Percentiles rank a stretch among this genome's conserved stretches.
These are phyloP conservation scores for Labeo catla DNA, from an alignment of 2,113 vertebrate species.

Conservation along the genomic window DNA sequence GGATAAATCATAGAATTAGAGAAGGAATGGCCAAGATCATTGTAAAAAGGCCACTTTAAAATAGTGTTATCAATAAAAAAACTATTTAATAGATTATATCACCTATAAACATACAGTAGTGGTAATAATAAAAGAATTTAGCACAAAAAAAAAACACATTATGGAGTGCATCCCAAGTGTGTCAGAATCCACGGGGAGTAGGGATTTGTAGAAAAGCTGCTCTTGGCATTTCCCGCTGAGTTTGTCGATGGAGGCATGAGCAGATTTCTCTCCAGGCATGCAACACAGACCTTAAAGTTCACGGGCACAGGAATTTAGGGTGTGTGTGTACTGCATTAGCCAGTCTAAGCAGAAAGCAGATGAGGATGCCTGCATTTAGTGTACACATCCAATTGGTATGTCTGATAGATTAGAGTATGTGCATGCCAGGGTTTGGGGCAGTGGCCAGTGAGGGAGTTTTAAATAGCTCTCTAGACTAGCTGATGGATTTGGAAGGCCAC, in stretches of 20 bases:
- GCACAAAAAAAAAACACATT: background rate
- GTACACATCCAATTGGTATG: constrained; percentile 8
- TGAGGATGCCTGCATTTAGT: constrained; percentile 24
- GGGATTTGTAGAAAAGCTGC: constrained; percentile 21
- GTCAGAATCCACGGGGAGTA: constrained; percentile 3
- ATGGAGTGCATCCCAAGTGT: background rate
- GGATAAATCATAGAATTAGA: background rate
- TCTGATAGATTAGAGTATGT: constrained; percentile 37
- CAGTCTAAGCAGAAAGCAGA: constrained; percentile 9
- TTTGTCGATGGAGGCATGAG: background rate
- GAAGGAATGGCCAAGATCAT: background rate
- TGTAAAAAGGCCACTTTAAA: background rate
- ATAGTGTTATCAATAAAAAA: background rate
- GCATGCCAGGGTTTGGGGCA: constrained; percentile 40
- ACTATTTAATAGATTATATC: too few species aligned
- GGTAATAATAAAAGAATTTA: background rate
- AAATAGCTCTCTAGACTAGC: constrained; percentile 64
- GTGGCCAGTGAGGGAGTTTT: constrained; percentile 62
- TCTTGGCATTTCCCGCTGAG: constrained; percentile 8
- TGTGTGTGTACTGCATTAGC: constrained; percentile 40
- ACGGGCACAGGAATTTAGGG: constrained; percentile 7
- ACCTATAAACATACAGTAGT: background rate
- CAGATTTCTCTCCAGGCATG: constrained; percentile 28
- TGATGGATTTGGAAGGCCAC: constrained; percentile 29
- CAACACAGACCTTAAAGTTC: background rate